Conservation (phyloP, 2,888 invertebrate genomes). For the Parnassius mnemosyne region DNA sequence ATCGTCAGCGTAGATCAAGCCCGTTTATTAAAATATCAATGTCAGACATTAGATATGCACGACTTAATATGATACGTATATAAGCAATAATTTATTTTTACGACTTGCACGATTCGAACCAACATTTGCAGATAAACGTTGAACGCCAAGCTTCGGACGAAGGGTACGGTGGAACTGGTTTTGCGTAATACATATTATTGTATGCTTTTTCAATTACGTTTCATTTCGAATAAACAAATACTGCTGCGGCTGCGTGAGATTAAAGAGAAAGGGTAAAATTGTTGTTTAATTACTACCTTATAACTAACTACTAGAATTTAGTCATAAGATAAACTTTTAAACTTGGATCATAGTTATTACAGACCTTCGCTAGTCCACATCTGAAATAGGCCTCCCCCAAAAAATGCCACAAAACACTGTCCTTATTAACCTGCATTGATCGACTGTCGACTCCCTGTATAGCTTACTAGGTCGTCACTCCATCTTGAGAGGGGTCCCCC, state of each 20-base stretch:
- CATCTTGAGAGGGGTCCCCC: too few relatives aligned
- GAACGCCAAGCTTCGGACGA: slow-evolving; percentile 13
- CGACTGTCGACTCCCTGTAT: too few relatives aligned
- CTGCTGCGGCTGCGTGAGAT: too few relatives aligned
- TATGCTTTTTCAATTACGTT: slow-evolving; percentile 5
- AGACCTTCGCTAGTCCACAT: too few relatives aligned
- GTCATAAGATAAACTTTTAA: not conserved
- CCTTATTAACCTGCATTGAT: too few relatives aligned
- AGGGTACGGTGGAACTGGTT: slow-evolving; percentile 21
- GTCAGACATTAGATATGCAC: slow-evolving; percentile 13
- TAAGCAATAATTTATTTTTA: slow-evolving; percentile 20
- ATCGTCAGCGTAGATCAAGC: not conserved
- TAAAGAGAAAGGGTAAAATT: too few relatives aligned
- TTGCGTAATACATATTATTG: slow-evolving; percentile 9
- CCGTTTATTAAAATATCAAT: slow-evolving; percentile 7
- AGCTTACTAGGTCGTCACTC: too few relatives aligned
- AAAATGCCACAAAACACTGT: too few relatives aligned
- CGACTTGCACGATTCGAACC: slow-evolving; percentile 19
- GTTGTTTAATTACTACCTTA: not conserved
- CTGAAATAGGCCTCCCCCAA: too few relatives aligned
- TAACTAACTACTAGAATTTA: not conserved
- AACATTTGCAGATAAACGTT: slow-evolving; percentile 20
- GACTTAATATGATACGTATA: slow-evolving; percentile 10
- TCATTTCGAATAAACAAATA: not conserved
- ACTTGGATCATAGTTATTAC: too few relatives aligned